Percentiles rank a stretch among this genome's conserved stretches.
Conservation (phyloP, 2,113 vertebrate genomes). For the Chrysochloris asiatica region DNA sequence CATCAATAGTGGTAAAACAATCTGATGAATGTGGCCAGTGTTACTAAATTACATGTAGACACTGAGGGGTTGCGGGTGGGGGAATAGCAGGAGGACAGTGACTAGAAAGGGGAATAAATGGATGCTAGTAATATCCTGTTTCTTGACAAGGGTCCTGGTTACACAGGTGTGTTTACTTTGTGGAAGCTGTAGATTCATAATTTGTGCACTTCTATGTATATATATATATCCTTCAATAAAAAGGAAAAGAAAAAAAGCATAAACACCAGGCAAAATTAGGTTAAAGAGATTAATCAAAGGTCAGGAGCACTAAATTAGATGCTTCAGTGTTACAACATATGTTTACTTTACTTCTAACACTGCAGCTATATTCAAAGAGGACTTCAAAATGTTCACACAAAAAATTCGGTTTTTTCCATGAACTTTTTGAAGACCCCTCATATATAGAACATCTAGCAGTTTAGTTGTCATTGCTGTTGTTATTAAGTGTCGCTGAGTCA, state of each 20-base stretch:
- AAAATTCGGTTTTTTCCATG: no score
- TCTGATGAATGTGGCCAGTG: no score
- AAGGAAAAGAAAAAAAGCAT: background rate
- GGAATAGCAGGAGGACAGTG: background rate
- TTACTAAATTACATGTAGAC: no score
- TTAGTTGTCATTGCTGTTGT: no score
- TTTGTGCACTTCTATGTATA: background rate
- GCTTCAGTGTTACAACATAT: background rate
- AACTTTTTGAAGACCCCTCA: no score
- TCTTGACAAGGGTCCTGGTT: background rate
- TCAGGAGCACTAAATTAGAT: conserved; percentile 3
- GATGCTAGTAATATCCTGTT: background rate
- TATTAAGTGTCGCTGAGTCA: no score
- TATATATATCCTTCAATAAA: background rate
- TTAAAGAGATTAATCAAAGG: conserved; percentile 22
- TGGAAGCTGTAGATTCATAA: background rate
- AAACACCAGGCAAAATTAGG: background rate
- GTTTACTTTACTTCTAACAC: conserved; percentile 24
- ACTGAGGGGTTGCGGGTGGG: no score
- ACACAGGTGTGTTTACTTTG: background rate
- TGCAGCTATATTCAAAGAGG: background rate
- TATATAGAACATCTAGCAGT: background rate
- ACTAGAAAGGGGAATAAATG: background rate
- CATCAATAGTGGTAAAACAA: no score
- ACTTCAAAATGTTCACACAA: no score